Evolutionary conservation across 2,113 vertebrate species (phyloP), one percentile per base, ranked within the genome.

Genomic region (Ibidorhyncha struthersii): DNA sequence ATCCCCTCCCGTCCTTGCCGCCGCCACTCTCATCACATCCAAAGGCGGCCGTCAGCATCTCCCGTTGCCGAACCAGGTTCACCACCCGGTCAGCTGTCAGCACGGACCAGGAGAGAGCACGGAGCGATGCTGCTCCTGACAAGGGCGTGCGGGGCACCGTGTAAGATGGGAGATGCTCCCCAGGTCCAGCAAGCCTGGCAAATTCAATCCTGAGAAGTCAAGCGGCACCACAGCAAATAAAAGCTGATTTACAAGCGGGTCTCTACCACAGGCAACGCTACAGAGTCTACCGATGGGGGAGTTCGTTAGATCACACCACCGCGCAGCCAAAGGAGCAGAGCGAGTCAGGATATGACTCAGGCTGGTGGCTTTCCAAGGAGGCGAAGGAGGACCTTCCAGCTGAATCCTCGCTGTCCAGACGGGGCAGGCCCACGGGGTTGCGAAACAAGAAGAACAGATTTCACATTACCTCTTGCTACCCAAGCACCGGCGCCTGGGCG

Each of bases 311-410:
- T 26, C 55, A 11, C 70, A 49, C 17, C 72, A 25, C 12, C 2
- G 1, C 87, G 77, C 69, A 93, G 90, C 69, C 67, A 12, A 65
- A 47, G 1, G 14, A 61, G 62, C 70, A 55, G 77, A 82, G 71
- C 8, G 0, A 74, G 49, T 61, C 94, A 96, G 95, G 96, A 95
- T 92, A 4, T 91, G 95, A 95, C 40, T 96, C 95, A 96, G 82
- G 94, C 66, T 94, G 73, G 77, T 84, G 95, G 22, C 83, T 53
- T 58, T 95, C 91, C 96, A 96, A 89, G 93, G 74, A 94, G 92
- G 86, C 23, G 7, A 34, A 87, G 90, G 62, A 96, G 58, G 81
- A 70, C 69, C 86, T 59, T 87, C 52, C 93, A 87, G 91, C 81
- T 36, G 81, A 81, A 56, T n/a, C 89, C 89, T n/a, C 7, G 26